Percentiles rank a stretch among this genome's conserved stretches.
phyloP scores from a whole-genome alignment of 2,113 vertebrate genomes.

The Eudyptes chrysolophus region DNA sequence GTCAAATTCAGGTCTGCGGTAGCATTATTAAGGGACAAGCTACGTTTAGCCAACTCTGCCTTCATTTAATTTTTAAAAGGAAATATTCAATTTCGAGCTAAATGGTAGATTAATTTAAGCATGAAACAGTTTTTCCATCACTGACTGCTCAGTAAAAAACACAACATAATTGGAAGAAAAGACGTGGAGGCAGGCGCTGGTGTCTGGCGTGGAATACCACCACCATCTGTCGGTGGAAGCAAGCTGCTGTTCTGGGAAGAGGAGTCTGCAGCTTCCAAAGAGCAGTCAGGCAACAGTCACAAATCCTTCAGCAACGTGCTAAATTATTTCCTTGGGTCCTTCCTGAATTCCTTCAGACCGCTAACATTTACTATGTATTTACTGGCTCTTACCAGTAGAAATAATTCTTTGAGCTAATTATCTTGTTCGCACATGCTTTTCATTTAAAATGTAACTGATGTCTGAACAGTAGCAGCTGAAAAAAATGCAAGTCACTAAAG shows the following conservation, averaged over 20 bases:
- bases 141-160: neutral
- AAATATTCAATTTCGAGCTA: fast-evolving
- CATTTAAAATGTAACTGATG: fast-evolving
- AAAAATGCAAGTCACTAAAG: neutral
- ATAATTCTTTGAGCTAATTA: neutral
- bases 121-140: neutral
- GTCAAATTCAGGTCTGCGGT: fast-evolving
- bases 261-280: neutral
- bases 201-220: neutral
- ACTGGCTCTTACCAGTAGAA: neutral
- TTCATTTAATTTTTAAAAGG: neutral
- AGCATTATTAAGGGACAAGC: neutral
- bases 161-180: neutral
- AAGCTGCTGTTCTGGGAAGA: neutral
- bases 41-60: neutral
- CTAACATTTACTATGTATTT: fast-evolving
- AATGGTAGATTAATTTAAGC: fast-evolving
- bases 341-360: fast-evolving
- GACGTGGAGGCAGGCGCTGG: neutral
- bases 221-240: conserved; percentile 25
- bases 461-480: neutral
- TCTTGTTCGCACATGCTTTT: neutral
- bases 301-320: neutral
- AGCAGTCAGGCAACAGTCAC: neutral
- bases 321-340: fast-evolving